Evolutionary conservation across 53 echinoderm and acorn worm species (phyloP).

Genomic region (Apostichopus leukothele): DNA sequence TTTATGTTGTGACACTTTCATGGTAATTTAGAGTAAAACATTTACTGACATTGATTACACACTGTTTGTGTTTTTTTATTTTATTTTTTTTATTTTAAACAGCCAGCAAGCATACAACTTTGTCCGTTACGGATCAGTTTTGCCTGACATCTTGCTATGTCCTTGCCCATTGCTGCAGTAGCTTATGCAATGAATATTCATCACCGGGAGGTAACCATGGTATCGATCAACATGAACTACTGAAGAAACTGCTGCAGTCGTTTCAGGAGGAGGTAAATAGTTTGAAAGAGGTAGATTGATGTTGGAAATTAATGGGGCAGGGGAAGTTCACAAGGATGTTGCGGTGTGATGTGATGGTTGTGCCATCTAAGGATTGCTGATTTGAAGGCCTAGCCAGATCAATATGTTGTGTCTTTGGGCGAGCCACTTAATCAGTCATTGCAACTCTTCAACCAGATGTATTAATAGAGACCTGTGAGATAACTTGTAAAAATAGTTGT

Average conservation of each 20-base stretch:
- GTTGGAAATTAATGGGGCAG: neutral
- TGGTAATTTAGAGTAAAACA: too few relatives aligned
- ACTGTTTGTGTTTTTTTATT: neutral
- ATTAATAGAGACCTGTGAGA: too few relatives aligned
- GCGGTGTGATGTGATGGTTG: too few relatives aligned
- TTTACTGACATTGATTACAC: too few relatives aligned
- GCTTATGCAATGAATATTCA: neutral
- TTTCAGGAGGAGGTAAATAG: conserved; percentile 26
- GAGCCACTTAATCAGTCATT: too few relatives aligned
- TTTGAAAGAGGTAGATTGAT: neutral
- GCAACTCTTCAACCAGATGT: too few relatives aligned
- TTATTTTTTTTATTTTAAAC: neutral
- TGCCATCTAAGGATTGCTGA: too few relatives aligned
- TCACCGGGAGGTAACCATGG: neutral
- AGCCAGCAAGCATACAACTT: neutral
- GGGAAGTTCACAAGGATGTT: too few relatives aligned
- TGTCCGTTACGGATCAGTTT: conserved; percentile 30
- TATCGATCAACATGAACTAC: neutral
- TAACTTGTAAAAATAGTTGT: too few relatives aligned
- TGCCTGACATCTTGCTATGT: conserved; percentile 1
- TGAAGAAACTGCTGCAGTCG: conserved; percentile 23
- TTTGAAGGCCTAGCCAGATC: too few relatives aligned
- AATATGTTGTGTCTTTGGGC: too few relatives aligned
- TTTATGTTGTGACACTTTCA: too few relatives aligned
- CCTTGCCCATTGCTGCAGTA: conserved; percentile 16